Evolutionary conservation across 2,888 invertebrate genomes (phyloP).

Genomic region (Tiliacea aurago): DNA sequence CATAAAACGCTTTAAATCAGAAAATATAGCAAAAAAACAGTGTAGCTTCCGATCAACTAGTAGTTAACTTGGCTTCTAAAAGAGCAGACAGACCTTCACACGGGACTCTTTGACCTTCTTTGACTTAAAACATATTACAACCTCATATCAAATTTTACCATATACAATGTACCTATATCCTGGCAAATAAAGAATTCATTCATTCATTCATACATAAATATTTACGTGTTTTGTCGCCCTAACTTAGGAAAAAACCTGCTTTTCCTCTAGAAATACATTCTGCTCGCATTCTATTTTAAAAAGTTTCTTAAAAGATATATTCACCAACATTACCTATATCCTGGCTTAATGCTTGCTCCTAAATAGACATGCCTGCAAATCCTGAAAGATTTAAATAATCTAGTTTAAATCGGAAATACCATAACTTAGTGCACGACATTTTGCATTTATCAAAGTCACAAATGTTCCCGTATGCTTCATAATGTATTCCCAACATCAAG

Average conservation of each 20-base stretch:
- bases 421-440: slow-evolving; percentile 28
- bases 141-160: no score
- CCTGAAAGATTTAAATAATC: slow-evolving; percentile 8
- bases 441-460: slow-evolving; percentile 50
- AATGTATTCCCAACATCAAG: slow-evolving; percentile 3
- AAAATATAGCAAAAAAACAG: not conserved
- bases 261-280: no score
- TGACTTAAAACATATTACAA: no score
- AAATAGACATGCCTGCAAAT: not conserved
- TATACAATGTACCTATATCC: no score
- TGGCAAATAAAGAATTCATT: no score
- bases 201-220: no score
- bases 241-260: no score
- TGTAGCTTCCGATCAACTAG: not conserved
- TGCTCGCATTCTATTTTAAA: no score
- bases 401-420: slow-evolving; percentile 33
- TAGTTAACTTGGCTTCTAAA: not conserved
- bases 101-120: no score
- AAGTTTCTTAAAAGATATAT: not conserved
- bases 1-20: no score
- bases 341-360: not conserved
- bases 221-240: no score
- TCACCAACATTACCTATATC: not conserved
- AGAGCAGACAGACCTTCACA: no score
- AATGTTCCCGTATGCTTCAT: slow-evolving; percentile 17